Base-by-base conservation (phyloP, 2,888 invertebrate genomes). In the Ichneumoninae sp. region DNA sequence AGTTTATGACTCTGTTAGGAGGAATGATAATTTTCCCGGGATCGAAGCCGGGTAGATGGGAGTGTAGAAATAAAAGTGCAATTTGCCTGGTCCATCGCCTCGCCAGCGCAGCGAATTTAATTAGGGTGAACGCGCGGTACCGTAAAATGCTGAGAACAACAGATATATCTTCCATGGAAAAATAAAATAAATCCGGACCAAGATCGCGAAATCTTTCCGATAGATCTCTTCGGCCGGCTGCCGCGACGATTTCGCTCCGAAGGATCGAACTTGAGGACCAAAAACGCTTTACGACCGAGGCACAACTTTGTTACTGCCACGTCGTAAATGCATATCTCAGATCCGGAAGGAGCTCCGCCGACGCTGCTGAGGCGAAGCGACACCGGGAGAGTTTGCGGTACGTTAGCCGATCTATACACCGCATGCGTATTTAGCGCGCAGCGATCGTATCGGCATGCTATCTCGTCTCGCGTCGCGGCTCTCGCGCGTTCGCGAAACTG, bases 261-360 rank as follows among this genome's bases (percentile, higher is more conserved):
- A 77, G 47, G 13, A 73, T 82, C 77, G 77, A 71, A 82, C 71
- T n/a, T 30, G 71, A 69, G 50, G 52, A 71, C 52, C 71, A 16
- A 44, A 57, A 63, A 71, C 65, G 47, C 47, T 82, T 82, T 77
- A 82, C 74, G 74, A 75, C 54, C 26, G 66, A 57, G 57, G 57
- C 82, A 77, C 77, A 77, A 82, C 71, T 82, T 82, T 82, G 82
- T 82, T 68, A 77, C 76, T 82, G 82, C 71, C 47, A 68, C 71
- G 66, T 82, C 82, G 82, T 82, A 82, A 82, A 77, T 36, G 82
- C 71, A 77, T 82, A 82, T 82, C 77, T 71, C 82, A 82, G 71
- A 77, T 82, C 77, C 76, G 82, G 76, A 77, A 82, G 82, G 57
- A 66, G 71, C 65, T 36, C 40, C 47, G 47, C 33, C 60, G 66